These are phyloP conservation scores for Bos indicus DNA, from an alignment of 2,113 vertebrate genomes.

Conservation along the genomic window DNA sequence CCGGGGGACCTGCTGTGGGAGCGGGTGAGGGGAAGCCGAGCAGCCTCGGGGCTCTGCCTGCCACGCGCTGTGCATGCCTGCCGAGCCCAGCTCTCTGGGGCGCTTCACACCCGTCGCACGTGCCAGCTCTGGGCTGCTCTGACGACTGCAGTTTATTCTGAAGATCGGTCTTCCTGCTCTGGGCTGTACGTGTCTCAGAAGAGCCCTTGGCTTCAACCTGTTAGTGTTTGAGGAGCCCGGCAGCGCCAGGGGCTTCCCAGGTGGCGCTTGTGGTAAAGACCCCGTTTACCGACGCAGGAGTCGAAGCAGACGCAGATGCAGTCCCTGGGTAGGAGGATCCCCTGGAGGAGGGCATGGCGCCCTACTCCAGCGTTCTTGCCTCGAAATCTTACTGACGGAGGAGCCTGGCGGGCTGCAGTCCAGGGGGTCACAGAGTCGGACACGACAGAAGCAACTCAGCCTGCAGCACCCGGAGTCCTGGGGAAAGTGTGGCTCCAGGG, in stretches of 20 bases:
- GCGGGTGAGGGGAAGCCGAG: background rate
- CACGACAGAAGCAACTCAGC: background rate
- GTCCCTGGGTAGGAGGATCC: background rate
- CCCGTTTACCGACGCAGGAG: rapidly evolving
- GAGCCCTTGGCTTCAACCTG: background rate
- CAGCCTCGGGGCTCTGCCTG: background rate
- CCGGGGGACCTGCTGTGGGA: background rate
- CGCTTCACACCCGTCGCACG: rapidly evolving
- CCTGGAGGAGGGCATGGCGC: background rate
- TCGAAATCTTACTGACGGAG: background rate
- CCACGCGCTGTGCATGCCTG: rapidly evolving
- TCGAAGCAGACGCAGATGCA: rapidly evolving
- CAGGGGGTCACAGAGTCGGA: background rate
- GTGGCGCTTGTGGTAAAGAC: background rate
- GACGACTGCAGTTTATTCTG: background rate
- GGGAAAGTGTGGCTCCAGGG: background rate
- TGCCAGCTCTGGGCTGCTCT: background rate
- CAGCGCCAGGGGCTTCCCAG: background rate
- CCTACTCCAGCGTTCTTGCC: background rate
- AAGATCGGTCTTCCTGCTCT: background rate
- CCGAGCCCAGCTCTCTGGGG: background rate
- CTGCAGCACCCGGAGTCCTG: background rate
- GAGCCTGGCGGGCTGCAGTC: background rate
- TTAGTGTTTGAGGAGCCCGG: background rate
- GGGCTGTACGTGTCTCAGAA: background rate